These are phyloP conservation scores for Gallinago media DNA, from an alignment of 2,113 vertebrate species.

Conservation along the genomic window DNA sequence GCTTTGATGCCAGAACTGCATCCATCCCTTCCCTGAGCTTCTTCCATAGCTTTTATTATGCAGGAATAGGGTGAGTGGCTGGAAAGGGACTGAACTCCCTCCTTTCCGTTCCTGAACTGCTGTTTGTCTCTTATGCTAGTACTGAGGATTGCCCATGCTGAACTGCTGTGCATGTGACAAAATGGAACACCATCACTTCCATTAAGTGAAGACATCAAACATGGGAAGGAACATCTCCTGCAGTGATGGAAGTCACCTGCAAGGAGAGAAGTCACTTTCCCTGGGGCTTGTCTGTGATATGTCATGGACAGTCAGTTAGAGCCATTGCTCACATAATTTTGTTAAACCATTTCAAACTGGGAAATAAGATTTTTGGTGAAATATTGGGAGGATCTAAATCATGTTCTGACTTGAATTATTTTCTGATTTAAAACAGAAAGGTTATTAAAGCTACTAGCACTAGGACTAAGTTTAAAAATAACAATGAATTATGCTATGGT, in stretches of 20 bases:
- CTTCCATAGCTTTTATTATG: background rate
- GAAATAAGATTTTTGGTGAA: background rate
- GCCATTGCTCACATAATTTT: background rate
- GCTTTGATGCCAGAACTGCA: background rate
- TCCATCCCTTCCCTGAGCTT: background rate
- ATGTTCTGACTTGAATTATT: background rate
- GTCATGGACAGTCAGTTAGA: background rate
- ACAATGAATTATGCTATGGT: background rate
- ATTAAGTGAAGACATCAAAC: background rate
- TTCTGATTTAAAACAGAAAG: background rate
- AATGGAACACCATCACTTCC: background rate
- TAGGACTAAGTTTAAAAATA: background rate
- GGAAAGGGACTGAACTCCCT: background rate
- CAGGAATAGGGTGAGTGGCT: background rate
- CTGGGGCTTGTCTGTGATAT: rapidly evolving
- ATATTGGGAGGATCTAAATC: background rate
- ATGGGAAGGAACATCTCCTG: background rate
- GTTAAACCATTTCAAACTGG: background rate
- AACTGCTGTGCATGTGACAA: background rate
- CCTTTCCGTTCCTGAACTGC: background rate
- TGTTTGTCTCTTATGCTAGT: background rate
- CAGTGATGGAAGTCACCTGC: background rate
- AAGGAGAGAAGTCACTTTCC: background rate
- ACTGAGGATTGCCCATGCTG: rapidly evolving
- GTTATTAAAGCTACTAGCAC: background rate